Conservation (phyloP, 2,797 vertebrate species). For the Clarias pachynema region DNA sequence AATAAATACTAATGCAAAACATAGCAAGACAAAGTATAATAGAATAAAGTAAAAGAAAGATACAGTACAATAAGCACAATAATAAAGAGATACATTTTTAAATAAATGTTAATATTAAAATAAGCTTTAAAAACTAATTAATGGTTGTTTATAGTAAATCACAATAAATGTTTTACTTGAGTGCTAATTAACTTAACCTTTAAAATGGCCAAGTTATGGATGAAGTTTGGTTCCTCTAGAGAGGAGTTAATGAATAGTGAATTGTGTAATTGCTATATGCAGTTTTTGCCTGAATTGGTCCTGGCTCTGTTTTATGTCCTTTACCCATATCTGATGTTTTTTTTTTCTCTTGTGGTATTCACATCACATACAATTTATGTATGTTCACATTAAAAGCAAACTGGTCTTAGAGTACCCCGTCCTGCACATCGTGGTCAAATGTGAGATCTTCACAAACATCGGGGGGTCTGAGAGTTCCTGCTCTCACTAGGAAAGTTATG, state of each 20-base stretch:
- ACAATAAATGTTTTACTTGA: neutral
- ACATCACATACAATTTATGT: neutral
- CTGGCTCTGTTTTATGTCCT: neutral
- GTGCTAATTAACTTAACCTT: neutral
- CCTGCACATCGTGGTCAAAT: too few species aligned
- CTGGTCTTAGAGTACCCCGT: neutral
- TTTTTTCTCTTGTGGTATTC: neutral
- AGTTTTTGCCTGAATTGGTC: neutral
- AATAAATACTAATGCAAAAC: neutral
- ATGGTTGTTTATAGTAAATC: too few species aligned
- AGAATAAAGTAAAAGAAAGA: neutral
- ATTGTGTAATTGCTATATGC: neutral
- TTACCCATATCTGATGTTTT: neutral
- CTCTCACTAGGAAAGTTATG: too few species aligned
- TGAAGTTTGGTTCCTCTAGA: neutral
- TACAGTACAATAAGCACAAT: neutral
- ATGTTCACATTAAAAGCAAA: neutral
- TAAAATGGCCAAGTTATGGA: neutral
- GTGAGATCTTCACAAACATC: too few species aligned
- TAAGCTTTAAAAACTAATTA: neutral
- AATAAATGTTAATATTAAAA: neutral
- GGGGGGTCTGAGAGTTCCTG: too few species aligned
- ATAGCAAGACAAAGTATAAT: neutral
- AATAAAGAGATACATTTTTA: neutral
- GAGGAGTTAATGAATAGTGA: neutral